Conservation (phyloP, 1,140 invertebrate species). For the Phenacoccus solenopsis region DNA sequence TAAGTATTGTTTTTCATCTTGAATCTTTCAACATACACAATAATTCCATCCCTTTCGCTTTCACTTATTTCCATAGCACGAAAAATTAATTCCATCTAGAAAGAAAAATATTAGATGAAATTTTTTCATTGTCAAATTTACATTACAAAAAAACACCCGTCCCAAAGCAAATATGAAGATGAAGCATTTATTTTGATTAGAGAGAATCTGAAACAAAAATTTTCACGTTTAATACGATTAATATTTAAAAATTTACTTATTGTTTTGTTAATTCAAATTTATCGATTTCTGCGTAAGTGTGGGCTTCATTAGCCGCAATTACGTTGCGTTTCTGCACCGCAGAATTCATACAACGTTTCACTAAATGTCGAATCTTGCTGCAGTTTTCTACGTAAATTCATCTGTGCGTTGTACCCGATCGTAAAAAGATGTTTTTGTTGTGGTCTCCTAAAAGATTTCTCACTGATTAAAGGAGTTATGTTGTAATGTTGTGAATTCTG, state of each 20-base stretch:
- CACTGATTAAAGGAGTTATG: slow-evolving; percentile 12
- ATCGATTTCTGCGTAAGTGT: not conserved
- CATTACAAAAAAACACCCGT: too few relatives aligned
- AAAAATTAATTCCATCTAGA: too few relatives aligned
- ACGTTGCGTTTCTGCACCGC: not conserved
- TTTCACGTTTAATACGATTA: too few relatives aligned
- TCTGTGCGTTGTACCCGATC: not conserved
- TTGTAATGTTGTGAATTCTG: slow-evolving; percentile 14
- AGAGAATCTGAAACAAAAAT: too few relatives aligned
- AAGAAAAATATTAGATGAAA: too few relatives aligned
- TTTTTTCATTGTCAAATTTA: too few relatives aligned
- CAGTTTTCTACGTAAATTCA: not conserved
- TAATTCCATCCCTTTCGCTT: too few relatives aligned
- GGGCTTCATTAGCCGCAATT: not conserved
- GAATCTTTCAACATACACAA: too few relatives aligned
- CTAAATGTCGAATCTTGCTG: not conserved
- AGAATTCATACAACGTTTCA: not conserved
- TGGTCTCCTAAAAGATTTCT: not conserved
- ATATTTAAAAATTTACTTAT: not conserved
- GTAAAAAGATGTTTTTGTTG: slow-evolving; percentile 6
- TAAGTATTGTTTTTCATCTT: too few relatives aligned
- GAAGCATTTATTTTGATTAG: too few relatives aligned
- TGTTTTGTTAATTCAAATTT: not conserved
- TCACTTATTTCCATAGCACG: too few relatives aligned
- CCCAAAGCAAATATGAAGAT: too few relatives aligned